A percentile compares a stretch with the other conserved stretches of the same genome.
These are phyloP conservation scores for Nettapus auritus DNA, from an alignment of 2,113 vertebrate genomes.

Conservation along the genomic window DNA sequence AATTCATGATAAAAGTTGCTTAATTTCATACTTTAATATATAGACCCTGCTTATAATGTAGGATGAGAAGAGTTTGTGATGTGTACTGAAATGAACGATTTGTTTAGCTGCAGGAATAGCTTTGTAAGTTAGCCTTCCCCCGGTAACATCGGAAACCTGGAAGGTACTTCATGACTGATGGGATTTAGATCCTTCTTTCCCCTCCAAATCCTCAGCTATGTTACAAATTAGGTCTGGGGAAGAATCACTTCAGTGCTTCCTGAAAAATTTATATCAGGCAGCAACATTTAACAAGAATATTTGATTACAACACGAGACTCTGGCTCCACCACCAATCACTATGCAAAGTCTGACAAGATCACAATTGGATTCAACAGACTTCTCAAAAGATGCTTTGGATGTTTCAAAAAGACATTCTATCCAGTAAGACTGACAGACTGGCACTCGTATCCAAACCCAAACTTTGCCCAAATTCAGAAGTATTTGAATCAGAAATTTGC, in stretches of 20 bases:
- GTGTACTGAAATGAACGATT: neutral
- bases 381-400: neutral
- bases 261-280: neutral
- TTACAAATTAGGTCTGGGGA: neutral
- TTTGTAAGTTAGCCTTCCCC: neutral
- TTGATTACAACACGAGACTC: neutral
- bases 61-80: neutral
- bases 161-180: neutral
- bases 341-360: neutral
- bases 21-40: neutral
- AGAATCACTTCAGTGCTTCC: neutral
- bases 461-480: neutral
- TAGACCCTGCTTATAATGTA: neutral
- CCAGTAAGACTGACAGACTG: neutral
- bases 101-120: neutral
- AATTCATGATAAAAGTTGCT: neutral
- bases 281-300: neutral
- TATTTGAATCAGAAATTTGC: neutral
- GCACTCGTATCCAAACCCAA: neutral
- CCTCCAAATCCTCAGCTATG: neutral
- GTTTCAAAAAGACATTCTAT: neutral
- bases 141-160: neutral
- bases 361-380: neutral
- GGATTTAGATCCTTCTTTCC: neutral
- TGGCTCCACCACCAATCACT: neutral